These are phyloP conservation scores for Microplitis demolitor DNA, from an alignment of 1,140 invertebrate species.

Conservation along the genomic window DNA sequence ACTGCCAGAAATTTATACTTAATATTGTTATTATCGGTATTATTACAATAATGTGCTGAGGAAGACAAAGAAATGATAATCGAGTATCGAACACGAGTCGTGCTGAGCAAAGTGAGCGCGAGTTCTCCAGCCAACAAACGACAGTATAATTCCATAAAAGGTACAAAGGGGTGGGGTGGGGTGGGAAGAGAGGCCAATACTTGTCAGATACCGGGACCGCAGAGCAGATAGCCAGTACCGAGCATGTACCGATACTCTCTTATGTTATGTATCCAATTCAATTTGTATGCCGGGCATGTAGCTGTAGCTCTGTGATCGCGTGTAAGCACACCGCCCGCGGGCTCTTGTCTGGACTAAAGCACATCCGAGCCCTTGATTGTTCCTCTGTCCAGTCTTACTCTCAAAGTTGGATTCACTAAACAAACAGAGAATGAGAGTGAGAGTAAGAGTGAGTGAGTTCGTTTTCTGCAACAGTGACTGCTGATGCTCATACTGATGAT, in stretches of 20 bases:
- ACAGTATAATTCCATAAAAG: conserved; percentile 47
- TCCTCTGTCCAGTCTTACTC: conserved; percentile 10
- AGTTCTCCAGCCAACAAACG: conserved; percentile 10
- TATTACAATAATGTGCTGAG: no score
- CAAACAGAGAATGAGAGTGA: no score
- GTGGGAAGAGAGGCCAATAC: conserved; percentile 2
- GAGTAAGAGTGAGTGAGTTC: no score
- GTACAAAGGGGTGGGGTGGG: conserved; percentile 18
- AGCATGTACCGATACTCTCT: not conserved
- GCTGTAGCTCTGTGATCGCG: conserved; percentile 29
- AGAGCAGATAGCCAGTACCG: not conserved
- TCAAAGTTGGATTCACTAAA: no score
- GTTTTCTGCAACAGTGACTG: no score
- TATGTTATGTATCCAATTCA: conserved; percentile 37
- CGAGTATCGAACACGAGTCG: no score
- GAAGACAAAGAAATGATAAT: conserved; percentile 1
- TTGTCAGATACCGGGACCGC: conserved; percentile 3
- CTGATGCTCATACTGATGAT: not conserved
- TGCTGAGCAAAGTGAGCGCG: no score
- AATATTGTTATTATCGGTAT: no score
- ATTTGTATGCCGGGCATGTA: conserved; percentile 47
- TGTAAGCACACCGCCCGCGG: conserved; percentile 20
- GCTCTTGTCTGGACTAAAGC: not conserved
- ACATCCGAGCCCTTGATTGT: conserved; percentile 32
- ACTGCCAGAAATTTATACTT: no score